A percentile compares a stretch with the other conserved stretches of the same genome.
These are phyloP conservation scores for Bellardia pandia DNA, from an alignment of 2,888 invertebrate genomes.

Conservation along the genomic window DNA sequence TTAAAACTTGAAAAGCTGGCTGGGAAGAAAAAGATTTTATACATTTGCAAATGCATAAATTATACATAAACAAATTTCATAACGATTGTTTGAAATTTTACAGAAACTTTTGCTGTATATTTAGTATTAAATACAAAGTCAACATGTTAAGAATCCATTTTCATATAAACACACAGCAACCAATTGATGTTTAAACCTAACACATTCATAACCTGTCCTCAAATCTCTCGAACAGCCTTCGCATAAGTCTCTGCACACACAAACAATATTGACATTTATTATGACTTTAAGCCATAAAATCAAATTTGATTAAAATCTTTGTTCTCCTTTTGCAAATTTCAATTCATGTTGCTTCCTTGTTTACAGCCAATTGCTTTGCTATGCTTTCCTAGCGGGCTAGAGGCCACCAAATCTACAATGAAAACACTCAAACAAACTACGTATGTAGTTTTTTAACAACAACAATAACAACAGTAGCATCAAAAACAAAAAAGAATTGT, in stretches of 20 bases:
- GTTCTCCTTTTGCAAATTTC: constrained; percentile 7
- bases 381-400: constrained; percentile 54
- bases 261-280: constrained; percentile 27
- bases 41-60: too few species aligned
- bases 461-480: constrained; percentile 9
- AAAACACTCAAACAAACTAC: constrained; percentile 42
- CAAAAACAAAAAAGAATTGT: constrained; percentile 33
- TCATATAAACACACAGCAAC: too few species aligned
- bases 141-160: too few species aligned
- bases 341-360: constrained; percentile 38
- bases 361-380: constrained; percentile 21
- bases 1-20: too few species aligned
- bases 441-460: constrained; percentile 59
- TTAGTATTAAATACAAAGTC: too few species aligned
- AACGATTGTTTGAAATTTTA: too few species aligned
- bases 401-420: constrained; percentile 25
- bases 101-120: too few species aligned
- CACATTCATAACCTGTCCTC: too few species aligned
- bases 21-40: too few species aligned
- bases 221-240: neutral
- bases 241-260: neutral
- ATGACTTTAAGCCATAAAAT: constrained; percentile 5
- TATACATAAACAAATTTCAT: too few species aligned
- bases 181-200: too few species aligned
- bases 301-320: constrained; percentile 21